Percentiles rank a stretch among this genome's conserved stretches.
Conservation (phyloP, 2,888 invertebrate genomes). For the Adelphocoris suturalis region DNA sequence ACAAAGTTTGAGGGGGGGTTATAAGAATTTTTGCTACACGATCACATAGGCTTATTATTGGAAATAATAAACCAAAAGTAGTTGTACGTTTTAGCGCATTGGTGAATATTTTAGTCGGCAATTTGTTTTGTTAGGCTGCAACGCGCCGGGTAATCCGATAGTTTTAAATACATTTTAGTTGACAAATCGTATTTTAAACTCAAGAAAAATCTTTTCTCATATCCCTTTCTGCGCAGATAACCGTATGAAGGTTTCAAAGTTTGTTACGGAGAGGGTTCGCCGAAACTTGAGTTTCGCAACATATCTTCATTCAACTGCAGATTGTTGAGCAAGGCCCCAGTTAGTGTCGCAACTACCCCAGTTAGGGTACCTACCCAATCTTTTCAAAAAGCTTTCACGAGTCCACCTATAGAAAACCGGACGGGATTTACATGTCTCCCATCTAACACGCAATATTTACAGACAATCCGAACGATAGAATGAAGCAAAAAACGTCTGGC, state of each 20-base stretch:
- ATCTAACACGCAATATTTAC: slow-evolving; percentile 10
- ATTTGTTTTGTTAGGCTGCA: too few species aligned
- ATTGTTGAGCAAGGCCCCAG: not conserved
- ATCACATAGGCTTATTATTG: too few species aligned
- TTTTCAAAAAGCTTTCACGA: not conserved
- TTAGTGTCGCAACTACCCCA: slow-evolving; percentile 11
- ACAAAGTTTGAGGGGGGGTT: too few species aligned
- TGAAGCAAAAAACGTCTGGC: too few species aligned
- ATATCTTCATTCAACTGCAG: not conserved
- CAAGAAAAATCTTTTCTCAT: not conserved
- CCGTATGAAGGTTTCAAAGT: not conserved
- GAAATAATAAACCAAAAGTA: too few species aligned
- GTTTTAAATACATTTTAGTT: too few species aligned
- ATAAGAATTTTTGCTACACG: too few species aligned
- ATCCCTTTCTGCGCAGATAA: not conserved
- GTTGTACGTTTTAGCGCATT: too few species aligned
- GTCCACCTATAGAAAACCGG: not conserved
- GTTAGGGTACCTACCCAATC: not conserved
- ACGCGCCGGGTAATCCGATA: too few species aligned
- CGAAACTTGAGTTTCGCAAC: slow-evolving; percentile 27
- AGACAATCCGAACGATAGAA: too few species aligned
- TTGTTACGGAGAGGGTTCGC: not conserved
- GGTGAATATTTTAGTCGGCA: too few species aligned
- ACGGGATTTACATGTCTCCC: not conserved
- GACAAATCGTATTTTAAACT: too few species aligned